Evolutionary conservation across 2,113 vertebrate genomes (phyloP).

Genomic region (Crotalus helleri): DNA sequence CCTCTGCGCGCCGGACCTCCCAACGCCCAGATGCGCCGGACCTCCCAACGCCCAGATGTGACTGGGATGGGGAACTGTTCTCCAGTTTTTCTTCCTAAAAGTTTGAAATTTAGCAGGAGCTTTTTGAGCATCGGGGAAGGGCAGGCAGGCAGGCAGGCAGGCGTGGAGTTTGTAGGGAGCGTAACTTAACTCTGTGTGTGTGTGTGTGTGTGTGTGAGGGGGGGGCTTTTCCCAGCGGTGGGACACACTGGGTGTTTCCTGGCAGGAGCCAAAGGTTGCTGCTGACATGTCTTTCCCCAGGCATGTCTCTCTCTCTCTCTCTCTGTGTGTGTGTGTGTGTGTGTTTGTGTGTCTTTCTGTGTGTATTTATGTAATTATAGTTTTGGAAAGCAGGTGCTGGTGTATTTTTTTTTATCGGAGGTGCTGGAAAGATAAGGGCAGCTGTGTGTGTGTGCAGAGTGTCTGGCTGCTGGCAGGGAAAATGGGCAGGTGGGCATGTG

Average conservation of each 20-base stretch:
- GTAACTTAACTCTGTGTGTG: neutral
- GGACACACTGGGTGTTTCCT: neutral
- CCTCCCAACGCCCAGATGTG: neutral
- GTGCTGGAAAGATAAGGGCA: constrained; percentile 9
- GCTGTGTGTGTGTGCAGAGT: neutral
- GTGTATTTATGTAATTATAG: neutral
- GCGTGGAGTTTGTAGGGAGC: neutral
- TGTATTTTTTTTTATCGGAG: neutral
- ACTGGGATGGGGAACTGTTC: neutral
- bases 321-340: no score
- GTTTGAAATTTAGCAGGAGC: neutral
- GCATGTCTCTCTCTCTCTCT: neutral
- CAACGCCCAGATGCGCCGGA: no score
- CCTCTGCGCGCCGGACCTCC: neutral
- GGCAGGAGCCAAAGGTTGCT: neutral
- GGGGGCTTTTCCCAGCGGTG: neutral
- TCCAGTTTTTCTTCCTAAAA: neutral
- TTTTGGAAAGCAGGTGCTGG: constrained; percentile 52
- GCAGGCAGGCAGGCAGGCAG: neutral
- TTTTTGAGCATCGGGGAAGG: neutral
- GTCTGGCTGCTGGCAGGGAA: neutral
- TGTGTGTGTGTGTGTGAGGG: no score
- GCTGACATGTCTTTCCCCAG: neutral
- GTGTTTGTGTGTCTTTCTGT: neutral
- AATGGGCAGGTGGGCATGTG: neutral